A percentile compares a stretch with the other conserved stretches of the same genome.
phyloP scores from a whole-genome alignment of 2,113 vertebrate genomes.

The Oxyruncus cristatus region DNA sequence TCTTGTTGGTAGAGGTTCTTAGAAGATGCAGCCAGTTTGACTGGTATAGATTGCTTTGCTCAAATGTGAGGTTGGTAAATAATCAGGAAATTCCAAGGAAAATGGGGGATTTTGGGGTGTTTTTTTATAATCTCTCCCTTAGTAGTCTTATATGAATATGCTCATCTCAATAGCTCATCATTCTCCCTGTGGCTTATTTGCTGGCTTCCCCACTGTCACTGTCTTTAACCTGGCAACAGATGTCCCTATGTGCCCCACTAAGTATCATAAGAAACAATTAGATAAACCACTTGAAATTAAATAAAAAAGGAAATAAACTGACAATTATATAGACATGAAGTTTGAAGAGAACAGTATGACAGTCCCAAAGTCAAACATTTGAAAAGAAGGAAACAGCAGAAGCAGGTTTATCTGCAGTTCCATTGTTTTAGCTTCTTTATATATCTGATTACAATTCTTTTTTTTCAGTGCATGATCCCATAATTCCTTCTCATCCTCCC shows the following conservation, averaged over 20 bases:
- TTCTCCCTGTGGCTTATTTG: neutral
- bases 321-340: neutral
- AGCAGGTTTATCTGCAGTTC: neutral
- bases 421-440: neutral
- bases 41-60: neutral
- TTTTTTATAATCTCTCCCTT: neutral
- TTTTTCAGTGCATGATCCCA: neutral
- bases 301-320: neutral
- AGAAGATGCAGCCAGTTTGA: neutral
- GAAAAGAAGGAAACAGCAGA: neutral
- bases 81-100: neutral
- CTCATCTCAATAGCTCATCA: neutral
- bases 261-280: neutral
- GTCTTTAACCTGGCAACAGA: neutral
- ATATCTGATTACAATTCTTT: neutral
- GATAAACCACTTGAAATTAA: neutral
- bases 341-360: neutral
- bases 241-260: neutral
- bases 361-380: neutral
- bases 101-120: neutral
- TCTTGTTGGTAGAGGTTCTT: neutral
- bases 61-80: neutral
- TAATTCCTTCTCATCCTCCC: neutral
- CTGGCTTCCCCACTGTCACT: neutral
- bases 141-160: neutral